A percentile compares a stretch with the other conserved stretches of the same genome.
Conservation (phyloP, 2,797 vertebrate species). For the Phoebastria nigripes region DNA sequence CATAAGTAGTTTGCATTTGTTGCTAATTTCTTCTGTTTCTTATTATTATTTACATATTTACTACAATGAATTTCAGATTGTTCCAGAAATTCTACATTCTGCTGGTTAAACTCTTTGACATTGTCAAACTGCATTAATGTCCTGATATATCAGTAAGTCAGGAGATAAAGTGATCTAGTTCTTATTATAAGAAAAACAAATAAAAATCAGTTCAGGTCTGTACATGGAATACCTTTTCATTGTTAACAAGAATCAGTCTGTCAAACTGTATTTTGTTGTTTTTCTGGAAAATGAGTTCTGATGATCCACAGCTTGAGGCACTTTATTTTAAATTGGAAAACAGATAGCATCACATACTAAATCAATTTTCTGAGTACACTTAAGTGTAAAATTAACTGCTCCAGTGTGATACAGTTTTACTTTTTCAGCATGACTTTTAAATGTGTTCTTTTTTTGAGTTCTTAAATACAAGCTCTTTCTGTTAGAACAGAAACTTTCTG, state of each 20-base stretch:
- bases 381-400: neutral
- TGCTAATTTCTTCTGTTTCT: neutral
- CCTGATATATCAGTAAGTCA: neutral
- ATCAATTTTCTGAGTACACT: neutral
- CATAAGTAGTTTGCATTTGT: neutral
- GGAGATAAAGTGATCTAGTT: neutral
- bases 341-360: neutral
- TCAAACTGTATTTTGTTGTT: neutral
- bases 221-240: neutral
- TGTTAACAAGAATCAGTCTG: neutral
- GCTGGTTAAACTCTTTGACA: neutral
- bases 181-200: neutral
- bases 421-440: neutral
- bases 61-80: neutral
- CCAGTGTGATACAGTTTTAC: neutral
- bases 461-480: neutral
- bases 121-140: neutral
- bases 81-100: neutral
- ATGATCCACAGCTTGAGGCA: neutral
- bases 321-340: neutral
- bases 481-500: neutral
- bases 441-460: neutral
- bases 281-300: neutral
- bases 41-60: neutral
- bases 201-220: neutral